These are phyloP conservation scores for Sebastes vulpes DNA, from an alignment of 2,797 vertebrate species.

Conservation along the genomic window DNA sequence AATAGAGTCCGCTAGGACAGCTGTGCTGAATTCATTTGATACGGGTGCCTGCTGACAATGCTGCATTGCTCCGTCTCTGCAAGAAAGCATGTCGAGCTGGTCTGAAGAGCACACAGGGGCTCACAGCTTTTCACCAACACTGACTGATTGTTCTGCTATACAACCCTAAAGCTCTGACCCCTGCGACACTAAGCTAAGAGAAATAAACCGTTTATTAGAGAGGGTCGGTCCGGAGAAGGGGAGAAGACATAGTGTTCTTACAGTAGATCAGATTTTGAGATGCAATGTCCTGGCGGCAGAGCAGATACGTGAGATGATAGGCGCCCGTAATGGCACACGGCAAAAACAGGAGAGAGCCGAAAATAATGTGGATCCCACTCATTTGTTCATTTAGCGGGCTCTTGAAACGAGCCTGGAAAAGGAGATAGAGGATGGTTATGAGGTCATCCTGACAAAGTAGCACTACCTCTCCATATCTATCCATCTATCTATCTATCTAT, in stretches of 20 bases:
- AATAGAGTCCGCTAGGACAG: conserved; percentile 76
- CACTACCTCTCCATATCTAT: conserved; percentile 9
- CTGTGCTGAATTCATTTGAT: conserved; percentile 86
- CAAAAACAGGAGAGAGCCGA: conserved; percentile 42
- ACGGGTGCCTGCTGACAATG: conserved; percentile 80
- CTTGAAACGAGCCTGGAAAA: conserved; percentile 46
- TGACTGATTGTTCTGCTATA: conserved; percentile 48
- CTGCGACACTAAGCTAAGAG: conserved; percentile 9
- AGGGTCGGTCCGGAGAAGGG: neutral
- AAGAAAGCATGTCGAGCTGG: conserved; percentile 69
- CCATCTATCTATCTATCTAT: conserved; percentile 17
- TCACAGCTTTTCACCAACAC: conserved; percentile 43
- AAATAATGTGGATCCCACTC: conserved; percentile 64
- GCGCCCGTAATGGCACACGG: conserved; percentile 33
- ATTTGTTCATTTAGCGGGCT: conserved; percentile 58
- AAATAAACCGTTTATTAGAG: conserved; percentile 21
- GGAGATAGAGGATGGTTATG: conserved; percentile 64
- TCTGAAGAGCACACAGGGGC: conserved; percentile 64
- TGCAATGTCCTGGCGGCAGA: conserved; percentile 24
- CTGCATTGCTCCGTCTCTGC: conserved; percentile 75
- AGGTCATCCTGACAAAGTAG: conserved; percentile 75
- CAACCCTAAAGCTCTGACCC: conserved; percentile 53
- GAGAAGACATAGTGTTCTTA: conserved; percentile 4
- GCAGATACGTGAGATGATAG: conserved; percentile 46
- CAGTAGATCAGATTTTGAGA: conserved; percentile 30